These are phyloP conservation scores for Grammomys surdaster DNA, from an alignment of 2,113 vertebrate species.

Conservation along the genomic window DNA sequence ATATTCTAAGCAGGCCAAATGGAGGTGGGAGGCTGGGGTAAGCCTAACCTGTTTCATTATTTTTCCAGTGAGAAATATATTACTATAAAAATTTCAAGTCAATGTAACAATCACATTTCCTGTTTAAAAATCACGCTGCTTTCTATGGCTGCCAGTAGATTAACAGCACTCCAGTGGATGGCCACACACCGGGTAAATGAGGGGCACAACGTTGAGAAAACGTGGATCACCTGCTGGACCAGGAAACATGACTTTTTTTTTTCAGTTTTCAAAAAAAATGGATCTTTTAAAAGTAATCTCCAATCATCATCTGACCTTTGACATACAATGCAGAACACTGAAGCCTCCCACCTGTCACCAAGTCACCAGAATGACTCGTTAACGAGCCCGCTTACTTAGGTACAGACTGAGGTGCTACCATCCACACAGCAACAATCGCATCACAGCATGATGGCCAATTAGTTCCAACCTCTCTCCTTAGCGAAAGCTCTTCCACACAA, in stretches of 20 bases:
- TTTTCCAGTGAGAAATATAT: conserved; percentile 67
- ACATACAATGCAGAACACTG: background rate
- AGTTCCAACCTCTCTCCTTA: conserved; percentile 47
- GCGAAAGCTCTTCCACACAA: conserved; percentile 50
- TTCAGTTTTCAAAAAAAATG: background rate
- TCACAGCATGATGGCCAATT: conserved; percentile 75
- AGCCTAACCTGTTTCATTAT: conserved; percentile 37
- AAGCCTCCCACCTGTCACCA: conserved; percentile 46
- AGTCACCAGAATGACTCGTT: conserved; percentile 40
- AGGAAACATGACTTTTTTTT: background rate
- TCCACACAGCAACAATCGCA: conserved; percentile 53
- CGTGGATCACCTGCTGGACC: background rate
- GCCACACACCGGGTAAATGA: background rate
- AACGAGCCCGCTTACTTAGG: conserved; percentile 63
- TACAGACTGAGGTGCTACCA: conserved; percentile 51
- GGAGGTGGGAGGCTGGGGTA: conserved; percentile 31
- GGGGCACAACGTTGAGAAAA: too few relatives aligned
- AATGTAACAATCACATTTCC: conserved; percentile 58
- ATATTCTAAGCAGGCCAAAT: conserved; percentile 65
- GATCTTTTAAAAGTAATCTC: conserved; percentile 33
- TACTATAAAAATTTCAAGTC: conserved; percentile 33
- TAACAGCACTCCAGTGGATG: background rate
- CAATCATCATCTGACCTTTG: conserved; percentile 7
- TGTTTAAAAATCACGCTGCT: background rate
- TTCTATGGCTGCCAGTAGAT: too few relatives aligned